Conservation (phyloP, 1,140 invertebrate genomes). For the Euglossa dilemma region DNA sequence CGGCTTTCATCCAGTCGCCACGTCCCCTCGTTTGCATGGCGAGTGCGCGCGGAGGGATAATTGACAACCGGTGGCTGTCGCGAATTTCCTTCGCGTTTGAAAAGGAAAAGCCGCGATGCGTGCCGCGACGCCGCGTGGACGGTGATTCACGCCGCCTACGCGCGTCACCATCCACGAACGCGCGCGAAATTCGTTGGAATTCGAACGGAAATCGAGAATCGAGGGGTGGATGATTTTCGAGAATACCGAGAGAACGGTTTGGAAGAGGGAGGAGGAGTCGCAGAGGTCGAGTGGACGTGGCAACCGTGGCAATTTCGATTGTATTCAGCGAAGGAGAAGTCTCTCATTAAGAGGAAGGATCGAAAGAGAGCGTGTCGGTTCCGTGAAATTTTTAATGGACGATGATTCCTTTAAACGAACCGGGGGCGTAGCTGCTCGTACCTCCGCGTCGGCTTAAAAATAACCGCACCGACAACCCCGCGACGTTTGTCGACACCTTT, state of each 20-base stretch:
- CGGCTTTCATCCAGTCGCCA: neutral
- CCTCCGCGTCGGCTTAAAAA: constrained; percentile 24
- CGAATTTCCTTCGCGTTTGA: constrained; percentile 45
- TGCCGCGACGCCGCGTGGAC: neutral
- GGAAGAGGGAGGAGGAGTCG: too few relatives aligned
- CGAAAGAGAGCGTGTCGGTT: neutral
- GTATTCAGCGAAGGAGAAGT: neutral
- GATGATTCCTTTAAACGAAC: neutral
- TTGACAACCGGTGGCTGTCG: constrained; percentile 42
- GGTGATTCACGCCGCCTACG: constrained; percentile 7
- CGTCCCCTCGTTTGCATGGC: constrained; percentile 27
- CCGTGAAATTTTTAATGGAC: constrained; percentile 8
- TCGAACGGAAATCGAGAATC: too few relatives aligned
- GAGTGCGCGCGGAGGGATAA: constrained; percentile 28
- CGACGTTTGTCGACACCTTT: constrained; percentile 25
- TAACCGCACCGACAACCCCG: constrained; percentile 2
- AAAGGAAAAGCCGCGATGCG: constrained; percentile 36
- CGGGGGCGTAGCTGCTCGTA: neutral
- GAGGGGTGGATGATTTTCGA: too few relatives aligned
- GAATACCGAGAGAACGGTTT: too few relatives aligned
- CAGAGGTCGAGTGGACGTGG: neutral
- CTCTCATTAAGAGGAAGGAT: neutral
- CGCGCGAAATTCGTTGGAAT: too few relatives aligned
- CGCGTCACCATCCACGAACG: too few relatives aligned
- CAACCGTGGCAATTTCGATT: neutral